A percentile compares a stretch with the other conserved stretches of the same genome.
Conservation (phyloP, 2,888 invertebrate species). For the Xestoiulus laeticollis region DNA sequence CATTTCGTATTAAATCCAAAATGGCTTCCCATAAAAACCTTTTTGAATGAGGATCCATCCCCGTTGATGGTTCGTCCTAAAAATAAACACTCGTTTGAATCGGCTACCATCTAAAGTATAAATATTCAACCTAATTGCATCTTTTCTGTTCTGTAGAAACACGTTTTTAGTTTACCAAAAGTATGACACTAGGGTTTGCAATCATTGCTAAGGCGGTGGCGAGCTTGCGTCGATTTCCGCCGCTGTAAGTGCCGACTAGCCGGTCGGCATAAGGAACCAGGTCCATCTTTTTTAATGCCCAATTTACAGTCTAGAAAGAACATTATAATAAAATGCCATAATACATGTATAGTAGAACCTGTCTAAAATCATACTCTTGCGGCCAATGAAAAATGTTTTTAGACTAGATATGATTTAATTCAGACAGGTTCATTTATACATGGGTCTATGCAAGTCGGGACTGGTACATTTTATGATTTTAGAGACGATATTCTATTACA, state of each 20-base stretch:
- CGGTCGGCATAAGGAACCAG: slow-evolving; percentile 62
- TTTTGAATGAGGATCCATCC: slow-evolving; percentile 83
- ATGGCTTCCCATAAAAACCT: slow-evolving; percentile 83
- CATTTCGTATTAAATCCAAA: slow-evolving; percentile 73
- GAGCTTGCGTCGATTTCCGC: slow-evolving; percentile 78
- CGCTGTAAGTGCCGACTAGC: slow-evolving; percentile 67
- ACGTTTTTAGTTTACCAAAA: too few relatives aligned
- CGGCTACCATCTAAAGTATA: too few relatives aligned
- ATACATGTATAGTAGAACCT: too few relatives aligned
- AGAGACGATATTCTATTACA: too few relatives aligned
- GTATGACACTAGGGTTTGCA: slow-evolving; percentile 75
- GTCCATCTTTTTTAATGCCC: slow-evolving; percentile 66
- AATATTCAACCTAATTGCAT: too few relatives aligned
- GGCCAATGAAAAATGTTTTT: background rate
- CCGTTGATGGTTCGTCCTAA: slow-evolving; percentile 73
- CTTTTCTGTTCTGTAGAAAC: too few relatives aligned
- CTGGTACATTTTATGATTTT: too few relatives aligned
- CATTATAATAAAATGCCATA: background rate
- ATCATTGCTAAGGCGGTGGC: slow-evolving; percentile 77
- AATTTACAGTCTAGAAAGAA: slow-evolving; percentile 64
- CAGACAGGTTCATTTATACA: background rate
- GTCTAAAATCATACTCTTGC: too few relatives aligned
- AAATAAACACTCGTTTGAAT: too few relatives aligned
- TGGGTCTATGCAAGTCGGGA: too few relatives aligned
- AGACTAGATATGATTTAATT: background rate